Conservation (phyloP, 2,797 vertebrate genomes). For the Coregonus sp. region DNA sequence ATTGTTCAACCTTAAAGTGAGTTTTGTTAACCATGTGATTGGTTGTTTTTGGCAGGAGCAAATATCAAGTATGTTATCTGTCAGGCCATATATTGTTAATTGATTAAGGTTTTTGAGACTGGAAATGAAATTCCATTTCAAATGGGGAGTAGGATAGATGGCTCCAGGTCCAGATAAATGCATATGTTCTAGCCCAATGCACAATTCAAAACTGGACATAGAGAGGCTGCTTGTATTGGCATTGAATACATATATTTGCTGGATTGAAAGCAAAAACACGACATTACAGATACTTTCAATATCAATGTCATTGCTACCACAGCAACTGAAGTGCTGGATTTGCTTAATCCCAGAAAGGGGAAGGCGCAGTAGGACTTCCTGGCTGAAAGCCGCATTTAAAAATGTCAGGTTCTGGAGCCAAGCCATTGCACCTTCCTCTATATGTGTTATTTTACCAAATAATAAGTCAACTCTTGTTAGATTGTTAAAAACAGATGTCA, state of each 20-base stretch:
- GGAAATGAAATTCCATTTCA: no score
- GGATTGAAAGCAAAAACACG: not conserved
- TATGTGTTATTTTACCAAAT: no score
- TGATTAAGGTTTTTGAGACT: not conserved
- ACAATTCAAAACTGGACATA: not conserved
- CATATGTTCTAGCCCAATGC: not conserved
- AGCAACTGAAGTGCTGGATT: not conserved
- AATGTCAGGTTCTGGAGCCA: not conserved
- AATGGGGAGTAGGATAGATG: accelerated
- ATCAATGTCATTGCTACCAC: accelerated
- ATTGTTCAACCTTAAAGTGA: not conserved
- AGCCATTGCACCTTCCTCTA: no score
- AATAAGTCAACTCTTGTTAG: no score
- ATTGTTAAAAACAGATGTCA: no score
- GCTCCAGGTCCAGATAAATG: accelerated
- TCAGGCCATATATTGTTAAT: not conserved
- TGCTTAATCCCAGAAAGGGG: slow-evolving; percentile 7
- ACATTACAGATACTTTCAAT: slow-evolving; percentile 18
- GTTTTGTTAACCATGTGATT: not conserved
- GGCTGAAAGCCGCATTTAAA: not conserved
- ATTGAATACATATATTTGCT: accelerated
- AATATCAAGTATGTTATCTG: not conserved
- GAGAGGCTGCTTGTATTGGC: no score
- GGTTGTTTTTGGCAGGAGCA: not conserved
- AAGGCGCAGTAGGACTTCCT: not conserved